Evolutionary conservation across 2,113 vertebrate genomes (phyloP).

Genomic region (Channa maculata): DNA sequence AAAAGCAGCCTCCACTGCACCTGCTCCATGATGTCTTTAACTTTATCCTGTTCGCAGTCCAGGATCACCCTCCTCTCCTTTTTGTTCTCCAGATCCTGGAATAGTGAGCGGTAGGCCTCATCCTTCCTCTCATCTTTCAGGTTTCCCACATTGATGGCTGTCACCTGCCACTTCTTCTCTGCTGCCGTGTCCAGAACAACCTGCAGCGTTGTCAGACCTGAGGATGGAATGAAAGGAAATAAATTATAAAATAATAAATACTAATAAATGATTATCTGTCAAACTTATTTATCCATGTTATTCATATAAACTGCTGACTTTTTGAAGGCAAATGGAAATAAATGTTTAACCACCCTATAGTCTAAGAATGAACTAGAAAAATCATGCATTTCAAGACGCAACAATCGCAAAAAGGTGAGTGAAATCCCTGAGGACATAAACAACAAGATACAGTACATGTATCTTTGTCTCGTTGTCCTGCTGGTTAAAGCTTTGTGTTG

Average conservation of each 20-base stretch:
- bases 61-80: slow-evolving; percentile 97
- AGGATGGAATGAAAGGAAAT: background rate
- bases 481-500: background rate
- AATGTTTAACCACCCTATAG: too few species aligned
- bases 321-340: too few species aligned
- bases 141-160: slow-evolving; percentile 98
- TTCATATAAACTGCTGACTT: background rate
- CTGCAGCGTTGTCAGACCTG: slow-evolving; percentile 96
- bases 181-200: slow-evolving; percentile 97
- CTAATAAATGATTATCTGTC: background rate
- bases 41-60: slow-evolving; percentile 98
- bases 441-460: too few species aligned
- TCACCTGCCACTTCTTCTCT: slow-evolving; percentile 99
- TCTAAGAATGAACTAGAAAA: too few species aligned
- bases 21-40: slow-evolving; percentile 99
- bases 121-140: slow-evolving; percentile 99
- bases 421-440: too few species aligned
- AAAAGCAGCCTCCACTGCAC: slow-evolving; percentile 66
- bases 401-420: too few species aligned
- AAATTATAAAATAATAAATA: background rate
- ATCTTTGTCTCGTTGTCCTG: background rate
- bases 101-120: slow-evolving; percentile 96
- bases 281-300: background rate
- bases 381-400: too few species aligned
- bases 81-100: slow-evolving; percentile 97